These are phyloP conservation scores for Chlamydotis undulata DNA, from an alignment of 2,113 vertebrate genomes.

Conservation along the genomic window DNA sequence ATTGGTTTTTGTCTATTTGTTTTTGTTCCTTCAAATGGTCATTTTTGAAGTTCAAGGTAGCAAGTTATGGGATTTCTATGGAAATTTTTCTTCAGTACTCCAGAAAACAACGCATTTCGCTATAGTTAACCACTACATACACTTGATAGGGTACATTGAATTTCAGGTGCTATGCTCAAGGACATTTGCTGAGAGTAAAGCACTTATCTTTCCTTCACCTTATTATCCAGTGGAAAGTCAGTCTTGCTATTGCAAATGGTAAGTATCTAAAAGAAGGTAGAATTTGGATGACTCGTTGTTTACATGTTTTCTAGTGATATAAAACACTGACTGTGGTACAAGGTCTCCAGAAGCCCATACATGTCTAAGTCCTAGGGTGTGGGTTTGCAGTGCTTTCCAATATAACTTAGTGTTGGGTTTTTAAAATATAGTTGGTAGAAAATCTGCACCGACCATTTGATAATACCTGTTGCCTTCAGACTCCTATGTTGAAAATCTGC, in stretches of 20 bases:
- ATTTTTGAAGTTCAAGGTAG: constrained; percentile 51
- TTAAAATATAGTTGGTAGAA: not conserved
- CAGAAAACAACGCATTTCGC: not conserved
- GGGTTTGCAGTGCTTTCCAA: not conserved
- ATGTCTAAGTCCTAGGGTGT: not conserved
- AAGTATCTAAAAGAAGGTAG: constrained; percentile 10
- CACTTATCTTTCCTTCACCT: constrained; percentile 42
- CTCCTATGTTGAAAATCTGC: not conserved
- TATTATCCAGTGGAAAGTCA: constrained; percentile 15
- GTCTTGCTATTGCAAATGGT: not conserved
- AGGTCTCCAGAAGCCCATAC: constrained; percentile 3
- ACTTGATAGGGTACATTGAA: constrained; percentile 1
- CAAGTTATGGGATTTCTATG: not conserved
- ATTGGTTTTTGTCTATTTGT: not conserved
- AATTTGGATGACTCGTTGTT: not conserved
- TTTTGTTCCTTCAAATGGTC: constrained; percentile 1
- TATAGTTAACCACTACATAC: not conserved
- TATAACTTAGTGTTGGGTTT: not conserved
- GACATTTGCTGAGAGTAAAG: constrained; percentile 33
- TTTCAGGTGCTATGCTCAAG: constrained; percentile 32
- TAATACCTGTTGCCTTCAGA: not conserved
- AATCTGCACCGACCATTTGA: not conserved
- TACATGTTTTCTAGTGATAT: constrained; percentile 1
- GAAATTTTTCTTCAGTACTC: constrained; percentile 19
- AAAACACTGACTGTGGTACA: not conserved